Evolutionary conservation across 2,797 vertebrate genomes (phyloP), one percentile per base, ranked within the genome.

Genomic region (Rhynchotus rufescens): DNA sequence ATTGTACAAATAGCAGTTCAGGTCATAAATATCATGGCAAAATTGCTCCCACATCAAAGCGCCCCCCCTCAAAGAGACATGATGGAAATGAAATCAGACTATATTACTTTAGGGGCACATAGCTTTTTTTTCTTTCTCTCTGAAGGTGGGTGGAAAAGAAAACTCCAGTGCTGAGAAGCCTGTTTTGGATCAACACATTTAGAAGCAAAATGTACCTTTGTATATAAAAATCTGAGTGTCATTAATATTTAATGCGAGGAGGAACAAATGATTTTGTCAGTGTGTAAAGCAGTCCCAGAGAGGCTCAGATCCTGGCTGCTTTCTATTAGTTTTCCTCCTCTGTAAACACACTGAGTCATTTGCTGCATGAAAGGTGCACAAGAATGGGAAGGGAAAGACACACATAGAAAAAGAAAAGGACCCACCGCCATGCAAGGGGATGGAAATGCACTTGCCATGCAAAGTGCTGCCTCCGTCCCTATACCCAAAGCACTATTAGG

Each of bases 131-230:
- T 5, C 6, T 15, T 4, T 9, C 56, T 90, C 89, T 93, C 86
- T 94, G 87, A 92, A 96, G 93, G 77, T 0, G n/a, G 11, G 67
- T 94, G 49, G 87, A 86, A 95, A 85, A 45, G 82, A 89, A 95
- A 97, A 92, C 80, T 97, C 96, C 12, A 3, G 80, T 90, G 83
- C 92, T 1, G 60, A 95, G 93, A 62, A 94, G 77, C 90, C 78
- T 86, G 52, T 93, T 96, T 88, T 89, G 88, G 92, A 97, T 95
- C 95, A 94, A 96, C 93, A 95, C 94, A 95, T 97, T 97, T 97
- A 95, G 96, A 96, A 98, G 96, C 96, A 97, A 97, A 97, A 97
- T 97, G 97, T 97, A 97, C 96, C 96, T 97, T 96, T 97, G 97
- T 97, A 97, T 97, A 97, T 97, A 96, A 97, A 98, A 97, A 96